Evolutionary conservation across 2,797 vertebrate species (phyloP).

Genomic region (Hirundo rustica): DNA sequence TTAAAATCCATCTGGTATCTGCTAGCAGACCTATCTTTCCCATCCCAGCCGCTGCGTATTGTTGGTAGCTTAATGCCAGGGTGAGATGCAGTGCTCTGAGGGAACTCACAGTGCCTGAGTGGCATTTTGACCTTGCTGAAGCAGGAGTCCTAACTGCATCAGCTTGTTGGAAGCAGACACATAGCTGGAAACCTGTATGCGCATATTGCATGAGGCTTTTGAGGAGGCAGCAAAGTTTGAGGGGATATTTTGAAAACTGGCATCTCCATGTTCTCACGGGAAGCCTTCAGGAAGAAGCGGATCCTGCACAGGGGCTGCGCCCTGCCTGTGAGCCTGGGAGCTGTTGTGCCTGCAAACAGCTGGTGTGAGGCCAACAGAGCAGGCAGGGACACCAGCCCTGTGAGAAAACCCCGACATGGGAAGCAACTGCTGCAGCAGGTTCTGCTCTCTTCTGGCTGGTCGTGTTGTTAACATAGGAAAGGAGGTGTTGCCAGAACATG

Average conservation of each 20-base stretch:
- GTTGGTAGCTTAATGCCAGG: not conserved
- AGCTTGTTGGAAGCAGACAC: not conserved
- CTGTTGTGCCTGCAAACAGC: not conserved
- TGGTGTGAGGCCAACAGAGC: not conserved
- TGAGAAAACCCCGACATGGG: not conserved
- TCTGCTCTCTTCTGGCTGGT: not conserved
- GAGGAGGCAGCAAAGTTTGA: not conserved
- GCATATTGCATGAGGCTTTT: not conserved
- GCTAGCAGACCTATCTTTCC: not conserved
- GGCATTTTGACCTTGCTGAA: not conserved
- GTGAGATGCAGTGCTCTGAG: not conserved
- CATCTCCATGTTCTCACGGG: rapidly evolving
- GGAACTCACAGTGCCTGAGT: not conserved
- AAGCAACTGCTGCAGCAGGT: not conserved
- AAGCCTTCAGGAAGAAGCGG: not conserved
- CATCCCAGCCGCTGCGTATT: not conserved
- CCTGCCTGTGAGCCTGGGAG: not conserved
- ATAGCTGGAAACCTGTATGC: rapidly evolving
- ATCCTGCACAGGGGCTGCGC: not conserved
- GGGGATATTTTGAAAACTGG: not conserved
- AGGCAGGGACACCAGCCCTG: not conserved
- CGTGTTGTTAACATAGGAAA: not conserved
- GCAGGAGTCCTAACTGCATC: not conserved
- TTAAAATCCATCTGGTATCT: not conserved
- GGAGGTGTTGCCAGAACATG: not conserved